Percentiles rank a stretch among this genome's conserved stretches.
Evolutionary conservation across 1,140 invertebrate genomes (phyloP).

Genomic region (Calliphora vicina): DNA sequence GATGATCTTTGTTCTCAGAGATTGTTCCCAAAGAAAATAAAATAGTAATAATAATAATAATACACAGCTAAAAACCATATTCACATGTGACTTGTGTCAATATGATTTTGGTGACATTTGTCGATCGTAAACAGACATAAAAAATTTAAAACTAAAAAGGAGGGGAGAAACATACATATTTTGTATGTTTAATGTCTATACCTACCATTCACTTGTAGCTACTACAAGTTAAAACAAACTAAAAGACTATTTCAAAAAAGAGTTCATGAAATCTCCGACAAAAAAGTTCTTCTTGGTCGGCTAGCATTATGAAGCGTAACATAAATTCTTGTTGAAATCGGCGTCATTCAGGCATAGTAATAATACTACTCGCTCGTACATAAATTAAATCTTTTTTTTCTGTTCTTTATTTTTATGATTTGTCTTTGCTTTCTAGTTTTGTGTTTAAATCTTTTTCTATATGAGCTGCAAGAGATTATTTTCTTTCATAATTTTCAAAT

Average conservation of each 20-base stretch:
- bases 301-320: conserved; percentile 21
- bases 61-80: neutral
- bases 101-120: conserved; percentile 39
- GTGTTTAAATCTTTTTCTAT: neutral
- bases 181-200: neutral
- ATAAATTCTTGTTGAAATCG: conserved; percentile 27
- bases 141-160: neutral
- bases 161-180: neutral
- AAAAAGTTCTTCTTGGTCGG: neutral
- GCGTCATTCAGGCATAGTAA: conserved; percentile 20
- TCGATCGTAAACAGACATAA: conserved; percentile 38
- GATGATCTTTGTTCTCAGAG: neutral
- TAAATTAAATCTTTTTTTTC: too few species aligned
- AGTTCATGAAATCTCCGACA: too few species aligned
- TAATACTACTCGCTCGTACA: neutral
- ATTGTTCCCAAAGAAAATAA: too few species aligned
- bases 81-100: conserved; percentile 39
- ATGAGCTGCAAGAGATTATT: neutral
- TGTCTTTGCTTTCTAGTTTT: neutral
- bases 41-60: too few species aligned
- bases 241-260: too few species aligned
- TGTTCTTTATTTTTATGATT: neutral
- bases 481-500: neutral
- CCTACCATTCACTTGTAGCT: too few species aligned
- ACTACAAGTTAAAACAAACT: too few species aligned